Evolutionary conservation across 2,113 vertebrate species (phyloP), one percentile per base, ranked within the genome.

Genomic region (Ailuropoda melanoleuca): DNA sequence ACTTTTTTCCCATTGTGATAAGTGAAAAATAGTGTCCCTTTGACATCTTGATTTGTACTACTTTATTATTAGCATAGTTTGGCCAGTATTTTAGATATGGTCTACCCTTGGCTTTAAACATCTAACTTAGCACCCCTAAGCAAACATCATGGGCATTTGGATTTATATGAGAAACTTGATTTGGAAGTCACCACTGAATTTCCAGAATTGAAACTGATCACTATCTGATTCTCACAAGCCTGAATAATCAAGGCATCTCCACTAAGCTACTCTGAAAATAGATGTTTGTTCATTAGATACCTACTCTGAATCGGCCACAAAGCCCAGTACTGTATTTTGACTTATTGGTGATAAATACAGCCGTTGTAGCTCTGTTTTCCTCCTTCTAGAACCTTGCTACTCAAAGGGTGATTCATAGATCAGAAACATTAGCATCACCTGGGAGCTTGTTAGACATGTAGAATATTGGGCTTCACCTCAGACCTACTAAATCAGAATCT

Each of bases 11-110:
- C 80, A 62, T 90, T 90, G 85, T 95, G 24, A 56, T 43, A 74
- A 90, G 55, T 88, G 88, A 92, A 97, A 95, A 87, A 78, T 93
- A 96, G 88, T 64, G 64, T 48, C 14, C 14, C 53, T 55, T 34
- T 83, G 80, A 75, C 86, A 9, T 86, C 56, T 87, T 80, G n/a
- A 60, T 75, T 91, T 90, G 17, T 83, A 55, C 80, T 97, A 75
- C 13, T 82, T 89, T 90, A 72, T 86, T 87, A 60, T 62, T 90
- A 48, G 12, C 77, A 81, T 48, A 84, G 37, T 75, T 80, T 81
- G 75, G 29, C 26, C 21, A 89, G 31, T 72, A 88, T 85, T 95
- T 95, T 92, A 92, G 37, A 56, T 89, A 94, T 90, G 94, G n/a
- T 80, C 62, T 90, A n/a, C 31, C 29, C 43, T 94, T 56, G 43